phyloP scores from a whole-genome alignment of 92 coral and sea anemone species.

The Pocillopora grandis region DNA sequence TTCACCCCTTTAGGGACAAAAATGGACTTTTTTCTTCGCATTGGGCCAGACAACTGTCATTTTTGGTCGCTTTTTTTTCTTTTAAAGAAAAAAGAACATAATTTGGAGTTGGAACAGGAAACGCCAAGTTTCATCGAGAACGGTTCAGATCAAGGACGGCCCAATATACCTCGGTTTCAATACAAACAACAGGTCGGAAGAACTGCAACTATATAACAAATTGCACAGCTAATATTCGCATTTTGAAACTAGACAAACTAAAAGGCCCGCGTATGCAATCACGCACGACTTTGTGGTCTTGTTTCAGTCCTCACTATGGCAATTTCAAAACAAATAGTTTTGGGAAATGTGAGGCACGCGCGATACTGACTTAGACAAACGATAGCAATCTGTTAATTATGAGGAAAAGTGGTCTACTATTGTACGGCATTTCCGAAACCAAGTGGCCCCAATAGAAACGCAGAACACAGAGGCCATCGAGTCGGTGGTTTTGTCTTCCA shows the following conservation, averaged over 20 bases:
- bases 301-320: conserved; percentile 29
- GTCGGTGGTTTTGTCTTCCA: background rate
- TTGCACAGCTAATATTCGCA: conserved; percentile 28
- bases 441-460: background rate
- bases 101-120: background rate
- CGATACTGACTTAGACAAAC: too few relatives aligned
- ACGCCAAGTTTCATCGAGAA: background rate
- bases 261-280: conserved; percentile 1
- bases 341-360: background rate
- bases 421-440: background rate
- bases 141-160: background rate
- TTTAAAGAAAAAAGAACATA: background rate
- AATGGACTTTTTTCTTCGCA: too few relatives aligned
- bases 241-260: background rate
- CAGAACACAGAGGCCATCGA: background rate
- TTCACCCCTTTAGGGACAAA: too few relatives aligned
- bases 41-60: too few relatives aligned
- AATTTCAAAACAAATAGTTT: conserved; percentile 40
- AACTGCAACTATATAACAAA: conserved; percentile 29
- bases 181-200: background rate
- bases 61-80: too few relatives aligned
- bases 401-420: background rate
- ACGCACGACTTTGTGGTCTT: conserved; percentile 7
- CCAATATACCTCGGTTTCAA: conserved; percentile 6
- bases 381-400: too few relatives aligned